Base-by-base conservation (phyloP, 92 coral and sea anemone species). In the Palythoa grandis region DNA sequence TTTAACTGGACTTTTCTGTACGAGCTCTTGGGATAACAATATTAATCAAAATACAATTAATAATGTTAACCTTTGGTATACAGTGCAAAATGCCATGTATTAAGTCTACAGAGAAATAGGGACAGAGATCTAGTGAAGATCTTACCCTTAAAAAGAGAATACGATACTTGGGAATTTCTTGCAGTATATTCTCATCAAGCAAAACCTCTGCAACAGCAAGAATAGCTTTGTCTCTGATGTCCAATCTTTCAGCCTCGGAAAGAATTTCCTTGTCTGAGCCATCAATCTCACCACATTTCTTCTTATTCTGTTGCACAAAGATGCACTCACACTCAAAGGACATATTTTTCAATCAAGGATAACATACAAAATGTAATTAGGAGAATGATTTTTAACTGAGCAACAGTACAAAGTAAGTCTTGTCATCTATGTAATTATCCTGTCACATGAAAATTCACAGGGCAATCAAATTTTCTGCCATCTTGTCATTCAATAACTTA, bases 241-340 rank as follows among this genome's bases (percentile, higher is more conserved):
- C 99, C 75, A 97, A 92, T 29, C 99, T 93, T 52, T 95, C 99
- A 48, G 99, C 99, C 79, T 97, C 99, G 7, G 99, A 93, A 53
- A 95, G 91, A 75, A 97, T 84, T 83, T 89, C 95, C 86, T 93
- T 95, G 13, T 74, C 90, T 54, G 78, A 53, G 38, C 86, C 92
- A 19, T 89, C 96, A 52, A 91, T 65, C 47, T 87, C 53, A 67
- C 88, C 91, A 2, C 87, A 71, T 79, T 90, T 91, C 89, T 96
- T 96, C 74, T 91, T 93, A 54, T 79, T 88, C 98, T 96, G 72
- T 20, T 52, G 38, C 52, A 82, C 25, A 83, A 47, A 72, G 15
- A 35, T 12, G 8, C 74, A 78, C 20, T 66, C 35, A 14, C 8
- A 23, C 37, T 65, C 16, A 22, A 69, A 1, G 12, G 8, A 25